Evolutionary conservation across 2,888 invertebrate species (phyloP), one percentile per base, ranked within the genome.

Genomic region (Hemaris fuciformis): DNA sequence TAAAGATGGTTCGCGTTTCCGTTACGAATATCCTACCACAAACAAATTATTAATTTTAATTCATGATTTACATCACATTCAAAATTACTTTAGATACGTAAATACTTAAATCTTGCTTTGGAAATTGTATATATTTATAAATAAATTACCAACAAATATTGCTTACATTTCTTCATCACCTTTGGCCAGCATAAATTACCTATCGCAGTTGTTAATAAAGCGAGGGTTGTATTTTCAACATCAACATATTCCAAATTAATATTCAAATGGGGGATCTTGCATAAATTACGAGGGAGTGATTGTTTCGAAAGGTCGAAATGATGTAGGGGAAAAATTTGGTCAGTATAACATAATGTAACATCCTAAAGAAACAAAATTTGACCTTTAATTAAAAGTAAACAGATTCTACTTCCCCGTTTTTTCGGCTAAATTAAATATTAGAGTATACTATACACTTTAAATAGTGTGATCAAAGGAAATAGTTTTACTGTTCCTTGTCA

Each of bases 181-280:
- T 5, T 25, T n/a, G 6, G 23, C 23, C 7, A 48, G n/a, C 15
- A 25, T n/a, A 13, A 25, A 25, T 48, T 48, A 25, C 48, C 2
- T 48, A n/a, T 25, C 7, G 5, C 5, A 25, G 25, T 23, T 27
- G 25, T 23, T 27, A 53, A 53, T 18, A 53, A 25, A 5, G n/a
- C 1, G 2, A 48, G 6, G 6, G 25, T 48, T 27, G 48, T 53
- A 27, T 48, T 53, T 53, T 53, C 48, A 48, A 25, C 48, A 27
- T 53, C 27, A 27, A 53, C 48, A 53, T 27, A 53, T 27, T 5
- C 46, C 48, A 53, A 53, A 53, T 53, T 15, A 53, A 53, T 53
- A 53, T 53, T 53, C 48, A 53, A 53, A 48, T 15, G 18, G 20
- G 38, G 18, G 25, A 53, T 27, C 15, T 31, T 25, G 48, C 27